Evolutionary conservation across 2,888 invertebrate species (phyloP).

Genomic region (Hecatera dysodea): DNA sequence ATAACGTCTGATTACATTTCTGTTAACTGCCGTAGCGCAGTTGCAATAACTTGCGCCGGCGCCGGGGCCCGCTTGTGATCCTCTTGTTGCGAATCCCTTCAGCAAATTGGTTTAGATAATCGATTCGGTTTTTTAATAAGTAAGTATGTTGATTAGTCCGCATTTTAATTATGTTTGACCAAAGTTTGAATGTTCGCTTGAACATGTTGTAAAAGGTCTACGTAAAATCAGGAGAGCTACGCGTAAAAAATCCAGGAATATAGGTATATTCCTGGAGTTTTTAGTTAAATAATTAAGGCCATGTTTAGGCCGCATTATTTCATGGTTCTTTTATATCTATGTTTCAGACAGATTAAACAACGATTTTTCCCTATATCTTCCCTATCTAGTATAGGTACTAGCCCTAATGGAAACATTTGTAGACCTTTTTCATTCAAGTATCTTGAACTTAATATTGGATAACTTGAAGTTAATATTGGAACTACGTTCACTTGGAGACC

Average conservation of each 20-base stretch:
- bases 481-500: neutral
- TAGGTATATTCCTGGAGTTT: too few relatives aligned
- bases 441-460: too few relatives aligned
- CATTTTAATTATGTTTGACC: neutral
- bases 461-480: neutral
- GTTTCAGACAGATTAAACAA: neutral
- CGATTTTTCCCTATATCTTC: neutral
- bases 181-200: neutral
- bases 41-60: constrained; percentile 23
- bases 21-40: constrained; percentile 25
- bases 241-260: too few relatives aligned
- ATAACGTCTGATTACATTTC: constrained; percentile 38
- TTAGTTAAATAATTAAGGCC: too few relatives aligned
- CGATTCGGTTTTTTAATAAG: constrained; percentile 6
- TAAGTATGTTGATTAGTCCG: neutral
- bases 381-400: too few relatives aligned
- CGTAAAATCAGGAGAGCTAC: too few relatives aligned
- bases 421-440: too few relatives aligned
- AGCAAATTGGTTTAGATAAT: neutral
- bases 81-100: constrained; percentile 10
- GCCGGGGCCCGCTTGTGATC: neutral
- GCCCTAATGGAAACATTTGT: too few relatives aligned
- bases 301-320: neutral
- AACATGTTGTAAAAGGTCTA: too few relatives aligned
- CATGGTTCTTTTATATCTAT: too few relatives aligned